These are phyloP conservation scores for Aplysina aerophoba DNA, from an alignment of 37 sponge, comb jelly and placozoan species.

Conservation along the genomic window DNA sequence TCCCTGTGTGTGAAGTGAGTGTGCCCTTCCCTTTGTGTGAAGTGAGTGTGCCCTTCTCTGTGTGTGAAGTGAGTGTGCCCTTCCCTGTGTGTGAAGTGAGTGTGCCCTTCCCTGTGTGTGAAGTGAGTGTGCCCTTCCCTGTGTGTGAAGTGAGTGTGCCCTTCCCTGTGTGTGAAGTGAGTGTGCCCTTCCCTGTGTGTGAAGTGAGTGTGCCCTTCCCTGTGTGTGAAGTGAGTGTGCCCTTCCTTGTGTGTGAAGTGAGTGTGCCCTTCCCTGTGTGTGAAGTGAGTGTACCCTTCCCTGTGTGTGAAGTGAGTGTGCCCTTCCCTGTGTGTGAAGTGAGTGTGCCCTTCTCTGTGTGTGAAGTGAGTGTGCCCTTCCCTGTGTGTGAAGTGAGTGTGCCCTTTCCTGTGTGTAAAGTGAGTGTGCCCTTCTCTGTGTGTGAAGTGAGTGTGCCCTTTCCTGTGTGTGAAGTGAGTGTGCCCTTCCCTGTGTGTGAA, in stretches of 20 bases:
- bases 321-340: not conserved
- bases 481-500: not conserved
- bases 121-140: not conserved
- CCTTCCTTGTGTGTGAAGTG: not conserved
- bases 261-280: not conserved
- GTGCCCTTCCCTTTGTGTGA: not conserved
- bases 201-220: not conserved
- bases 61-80: constrained; percentile 9
- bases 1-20: not conserved
- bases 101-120: not conserved
- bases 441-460: not conserved
- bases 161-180: not conserved
- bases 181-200: too few relatives aligned
- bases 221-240: constrained; percentile 10
- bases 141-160: constrained; percentile 4
- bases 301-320: constrained; percentile 20
- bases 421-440: not conserved
- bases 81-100: too few relatives aligned
- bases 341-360: constrained; percentile 8
- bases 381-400: not conserved
- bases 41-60: not conserved
- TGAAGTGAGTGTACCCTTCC: too few relatives aligned
- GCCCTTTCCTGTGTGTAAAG: too few relatives aligned
- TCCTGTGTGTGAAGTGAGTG: constrained; percentile 4
- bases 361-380: not conserved